Percentiles rank a stretch among this genome's conserved stretches.
Evolutionary conservation across 2,888 invertebrate species (phyloP).

Genomic region (Euproctis similis): DNA sequence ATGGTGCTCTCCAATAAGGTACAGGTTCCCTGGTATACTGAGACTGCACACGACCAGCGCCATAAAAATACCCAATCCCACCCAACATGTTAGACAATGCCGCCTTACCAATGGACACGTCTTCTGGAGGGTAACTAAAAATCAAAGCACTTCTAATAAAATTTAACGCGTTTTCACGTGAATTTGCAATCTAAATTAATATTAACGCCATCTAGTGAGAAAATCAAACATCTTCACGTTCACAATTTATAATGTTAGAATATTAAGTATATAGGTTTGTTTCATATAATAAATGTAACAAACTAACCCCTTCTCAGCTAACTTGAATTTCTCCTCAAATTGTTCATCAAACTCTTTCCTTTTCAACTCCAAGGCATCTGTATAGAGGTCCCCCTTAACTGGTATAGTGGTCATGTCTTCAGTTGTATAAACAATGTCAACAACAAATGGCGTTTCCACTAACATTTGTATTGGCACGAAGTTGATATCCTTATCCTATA

Average conservation of each 20-base stretch:
- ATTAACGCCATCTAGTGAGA: too few species aligned
- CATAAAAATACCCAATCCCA: slow-evolving; percentile 97
- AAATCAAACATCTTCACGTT: too few species aligned
- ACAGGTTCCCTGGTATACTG: slow-evolving; percentile 88
- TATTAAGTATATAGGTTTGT: too few species aligned
- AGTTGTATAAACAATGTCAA: slow-evolving; percentile 90
- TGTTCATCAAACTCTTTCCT: slow-evolving; percentile 80
- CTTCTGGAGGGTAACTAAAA: slow-evolving; percentile 73
- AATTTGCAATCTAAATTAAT: too few species aligned
- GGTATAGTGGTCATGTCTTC: slow-evolving; percentile 76
- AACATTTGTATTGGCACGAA: slow-evolving; percentile 87
- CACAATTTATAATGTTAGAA: too few species aligned
- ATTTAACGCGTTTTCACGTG: too few species aligned
- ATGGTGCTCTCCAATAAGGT: slow-evolving; percentile 93
- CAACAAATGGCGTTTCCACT: slow-evolving; percentile 84
- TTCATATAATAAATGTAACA: too few species aligned
- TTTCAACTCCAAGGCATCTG: slow-evolving; percentile 77
- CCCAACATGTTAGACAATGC: slow-evolving; percentile 96
- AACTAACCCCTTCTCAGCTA: slow-evolving; percentile 82
- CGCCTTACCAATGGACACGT: slow-evolving; percentile 85
- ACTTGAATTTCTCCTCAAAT: slow-evolving; percentile 87
- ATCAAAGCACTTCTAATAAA: too few species aligned
- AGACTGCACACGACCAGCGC: slow-evolving; percentile 89
- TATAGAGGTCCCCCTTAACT: slow-evolving; percentile 78
- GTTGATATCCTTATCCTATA: slow-evolving; percentile 75